Conservation (phyloP, 2,113 vertebrate genomes). For the Tachysurus vachellii region DNA sequence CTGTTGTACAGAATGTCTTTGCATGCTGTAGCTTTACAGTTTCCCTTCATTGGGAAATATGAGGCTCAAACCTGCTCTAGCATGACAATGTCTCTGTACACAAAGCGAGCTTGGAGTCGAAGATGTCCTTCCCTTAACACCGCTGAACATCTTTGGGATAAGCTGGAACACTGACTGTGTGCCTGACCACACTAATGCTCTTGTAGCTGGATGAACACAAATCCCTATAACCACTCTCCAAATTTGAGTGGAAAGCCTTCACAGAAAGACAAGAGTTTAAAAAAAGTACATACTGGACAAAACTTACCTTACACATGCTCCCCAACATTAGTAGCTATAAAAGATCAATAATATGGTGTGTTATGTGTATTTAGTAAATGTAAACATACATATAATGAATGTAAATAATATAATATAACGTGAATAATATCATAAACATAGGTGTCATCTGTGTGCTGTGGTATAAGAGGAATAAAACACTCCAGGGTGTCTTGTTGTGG, state of each 20-base stretch:
- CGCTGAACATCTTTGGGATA: neutral
- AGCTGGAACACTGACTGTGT: neutral
- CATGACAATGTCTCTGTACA: neutral
- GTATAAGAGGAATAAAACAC: neutral
- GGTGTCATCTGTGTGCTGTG: neutral
- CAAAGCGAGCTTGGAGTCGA: neutral
- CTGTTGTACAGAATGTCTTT: neutral
- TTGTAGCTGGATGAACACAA: neutral
- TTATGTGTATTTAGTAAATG: too few relatives aligned
- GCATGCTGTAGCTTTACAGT: neutral
- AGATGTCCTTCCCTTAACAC: neutral
- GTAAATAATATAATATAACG: too few relatives aligned
- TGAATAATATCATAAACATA: too few relatives aligned
- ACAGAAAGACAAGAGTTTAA: neutral
- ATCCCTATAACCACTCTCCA: neutral
- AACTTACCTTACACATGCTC: neutral
- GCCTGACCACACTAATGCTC: too few relatives aligned
- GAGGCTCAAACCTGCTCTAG: neutral
- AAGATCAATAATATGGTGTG: too few relatives aligned
- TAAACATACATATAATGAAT: too few relatives aligned
- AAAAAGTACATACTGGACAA: neutral
- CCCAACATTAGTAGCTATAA: neutral
- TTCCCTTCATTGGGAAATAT: neutral
- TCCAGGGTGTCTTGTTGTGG: too few relatives aligned
- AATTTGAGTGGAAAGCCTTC: neutral